phyloP scores from a whole-genome alignment of 2,113 vertebrate genomes.

The Gila orcuttii region DNA sequence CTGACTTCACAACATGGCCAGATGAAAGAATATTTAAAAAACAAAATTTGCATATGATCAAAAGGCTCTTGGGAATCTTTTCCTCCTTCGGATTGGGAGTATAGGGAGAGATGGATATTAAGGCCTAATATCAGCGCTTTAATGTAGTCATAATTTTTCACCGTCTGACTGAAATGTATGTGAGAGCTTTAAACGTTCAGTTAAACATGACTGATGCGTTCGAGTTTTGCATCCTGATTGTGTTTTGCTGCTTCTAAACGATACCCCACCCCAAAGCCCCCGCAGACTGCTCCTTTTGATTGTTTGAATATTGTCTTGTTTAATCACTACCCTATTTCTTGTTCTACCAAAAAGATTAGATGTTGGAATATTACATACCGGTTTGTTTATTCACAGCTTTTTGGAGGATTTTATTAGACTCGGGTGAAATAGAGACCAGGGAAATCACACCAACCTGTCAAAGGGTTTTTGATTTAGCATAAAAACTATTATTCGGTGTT shows the following conservation, averaged over 20 bases:
- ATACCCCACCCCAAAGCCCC: not conserved
- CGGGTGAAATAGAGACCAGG: not conserved
- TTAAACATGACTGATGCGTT: conserved; percentile 29
- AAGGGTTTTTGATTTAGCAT: conserved; percentile 28
- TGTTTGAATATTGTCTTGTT: conserved; percentile 28
- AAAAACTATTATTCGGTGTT: conserved; percentile 34
- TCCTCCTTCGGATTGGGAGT: conserved; percentile 4
- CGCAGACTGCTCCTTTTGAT: not conserved
- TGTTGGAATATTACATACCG: conserved; percentile 17
- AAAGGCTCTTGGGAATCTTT: conserved; percentile 6
- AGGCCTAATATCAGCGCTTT: conserved; percentile 6
- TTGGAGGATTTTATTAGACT: conserved; percentile 23
- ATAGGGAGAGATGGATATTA: conserved; percentile 19
- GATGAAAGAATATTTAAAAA: conserved; percentile 29
- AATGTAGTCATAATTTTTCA: conserved; percentile 22
- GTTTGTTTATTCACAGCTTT: conserved; percentile 32
- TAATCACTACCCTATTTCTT: conserved; percentile 10
- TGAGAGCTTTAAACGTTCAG: conserved; percentile 16
- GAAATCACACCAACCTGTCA: not conserved
- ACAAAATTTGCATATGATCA: conserved; percentile 3
- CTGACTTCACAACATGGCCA: conserved; percentile 15
- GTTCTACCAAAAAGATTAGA: conserved; percentile 20
- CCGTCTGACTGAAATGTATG: conserved; percentile 4
- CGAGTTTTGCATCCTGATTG: not conserved
- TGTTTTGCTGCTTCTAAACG: conserved; percentile 29